These are phyloP conservation scores for Rattus rattus DNA, from an alignment of 2,113 vertebrate genomes.

Conservation along the genomic window DNA sequence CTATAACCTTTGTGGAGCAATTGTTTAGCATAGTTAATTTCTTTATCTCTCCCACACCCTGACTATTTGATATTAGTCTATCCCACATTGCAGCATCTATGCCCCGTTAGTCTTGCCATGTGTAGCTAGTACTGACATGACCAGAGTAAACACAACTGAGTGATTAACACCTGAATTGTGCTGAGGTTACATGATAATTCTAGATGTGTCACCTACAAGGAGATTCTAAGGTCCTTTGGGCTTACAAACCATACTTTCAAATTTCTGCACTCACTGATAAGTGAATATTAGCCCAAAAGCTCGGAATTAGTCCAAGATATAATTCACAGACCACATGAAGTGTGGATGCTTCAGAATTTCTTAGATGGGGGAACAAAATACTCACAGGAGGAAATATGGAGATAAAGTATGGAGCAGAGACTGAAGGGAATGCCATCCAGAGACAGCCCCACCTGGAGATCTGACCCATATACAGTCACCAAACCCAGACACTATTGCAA, in stretches of 20 bases:
- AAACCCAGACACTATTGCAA: too few relatives aligned
- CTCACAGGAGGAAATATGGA: too few relatives aligned
- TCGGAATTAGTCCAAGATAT: too few relatives aligned
- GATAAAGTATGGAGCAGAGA: too few relatives aligned
- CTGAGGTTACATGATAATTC: neutral
- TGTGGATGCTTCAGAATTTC: too few relatives aligned
- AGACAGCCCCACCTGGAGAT: too few relatives aligned
- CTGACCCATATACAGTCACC: too few relatives aligned
- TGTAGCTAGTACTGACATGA: neutral
- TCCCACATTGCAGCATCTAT: neutral
- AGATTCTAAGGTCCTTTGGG: neutral
- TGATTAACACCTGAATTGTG: neutral
- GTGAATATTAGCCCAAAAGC: too few relatives aligned
- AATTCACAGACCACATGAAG: too few relatives aligned
- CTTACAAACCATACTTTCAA: neutral
- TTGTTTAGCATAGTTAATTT: neutral
- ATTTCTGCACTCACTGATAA: neutral
- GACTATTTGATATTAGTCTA: neutral
- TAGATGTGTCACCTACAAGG: neutral
- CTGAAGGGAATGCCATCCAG: too few relatives aligned
- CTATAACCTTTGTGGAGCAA: neutral
- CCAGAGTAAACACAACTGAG: neutral
- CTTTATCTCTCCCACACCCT: neutral
- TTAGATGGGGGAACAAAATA: too few relatives aligned
- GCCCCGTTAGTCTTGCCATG: neutral